Evolutionary conservation across 2,797 vertebrate species (phyloP).

Genomic region (Paguma larvata): DNA sequence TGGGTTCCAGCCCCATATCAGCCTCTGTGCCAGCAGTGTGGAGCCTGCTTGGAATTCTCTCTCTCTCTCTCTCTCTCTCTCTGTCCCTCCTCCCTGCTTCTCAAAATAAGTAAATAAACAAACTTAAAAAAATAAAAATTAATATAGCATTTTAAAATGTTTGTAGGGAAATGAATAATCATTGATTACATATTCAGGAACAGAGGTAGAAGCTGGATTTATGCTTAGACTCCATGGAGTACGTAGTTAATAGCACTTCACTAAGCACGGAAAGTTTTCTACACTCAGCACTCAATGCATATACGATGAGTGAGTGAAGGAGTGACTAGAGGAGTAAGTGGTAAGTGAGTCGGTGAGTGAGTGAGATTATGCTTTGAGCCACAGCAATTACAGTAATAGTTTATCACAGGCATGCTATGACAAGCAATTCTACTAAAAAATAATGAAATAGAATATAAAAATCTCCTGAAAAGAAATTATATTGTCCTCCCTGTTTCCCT

Average conservation of each 20-base stretch:
- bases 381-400: not conserved
- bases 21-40: too few species aligned
- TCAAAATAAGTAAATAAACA: too few species aligned
- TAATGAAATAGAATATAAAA: not conserved
- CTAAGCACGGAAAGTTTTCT: not conserved
- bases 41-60: too few species aligned
- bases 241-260: not conserved
- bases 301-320: not conserved
- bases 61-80: too few species aligned
- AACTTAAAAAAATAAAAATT: too few species aligned
- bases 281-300: not conserved
- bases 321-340: not conserved
- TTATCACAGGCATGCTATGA: not conserved
- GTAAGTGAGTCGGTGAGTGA: not conserved
- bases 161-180: not conserved
- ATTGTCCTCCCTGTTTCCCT: not conserved
- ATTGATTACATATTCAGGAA: not conserved
- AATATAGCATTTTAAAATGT: too few species aligned
- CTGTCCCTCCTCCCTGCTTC: too few species aligned
- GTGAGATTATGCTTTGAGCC: not conserved
- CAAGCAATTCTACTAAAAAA: not conserved
- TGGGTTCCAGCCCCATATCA: too few species aligned
- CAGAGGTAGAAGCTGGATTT: not conserved
- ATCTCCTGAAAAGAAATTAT: slow-evolving; percentile 21
- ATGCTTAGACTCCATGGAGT: not conserved